Base-by-base conservation (phyloP, 2,888 invertebrate genomes). In the Nomada ruficornis region DNA sequence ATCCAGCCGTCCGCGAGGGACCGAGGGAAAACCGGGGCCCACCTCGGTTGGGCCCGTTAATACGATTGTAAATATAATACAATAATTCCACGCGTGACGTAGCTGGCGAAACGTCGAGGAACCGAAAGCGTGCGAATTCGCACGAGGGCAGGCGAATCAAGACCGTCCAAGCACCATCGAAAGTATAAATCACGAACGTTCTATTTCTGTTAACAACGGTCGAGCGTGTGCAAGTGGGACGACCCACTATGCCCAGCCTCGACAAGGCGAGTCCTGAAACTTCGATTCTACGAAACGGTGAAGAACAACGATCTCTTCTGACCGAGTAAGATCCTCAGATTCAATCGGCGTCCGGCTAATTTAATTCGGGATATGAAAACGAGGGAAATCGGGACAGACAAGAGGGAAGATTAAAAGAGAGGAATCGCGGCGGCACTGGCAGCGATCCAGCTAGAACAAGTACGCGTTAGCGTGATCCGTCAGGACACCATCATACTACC, bases 191-290 rank as follows among this genome's bases (percentile, higher is more conserved):
- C 77, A 60, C 65, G 77, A 65, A 77, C 70, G 70, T 77, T 65
- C 77, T 70, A 77, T 80, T 80, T 70, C 79, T 77, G 70, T 77
- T 54, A 80, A 80, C 79, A 80, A 70, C 47, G 69, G 76, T 18
- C 55, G 63, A 52, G 65, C 52, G 42, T 55, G 64, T 65, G 77
- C 77, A 77, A 80, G 54, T 77, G 65, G 79, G 54, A 65, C 79
- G 69, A 70, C 54, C 79, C 54, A 59, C 54, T 60, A 69, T 42
- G 47, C 15, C 20, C 59, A 47, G 52, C 29, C 52, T 26, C 18
- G 23, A 23, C 55, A 42, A 15, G 36, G 26, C 64, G n/a, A 63
- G 26, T 64, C 64, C 71, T 71, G 77, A 70, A 69, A 70, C 36
- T 36, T 36, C 36, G 36, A 7, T 36, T 36, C 1, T 0, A 36